A percentile compares a stretch with the other conserved stretches of the same genome.
Conservation (phyloP, 2,888 invertebrate genomes). For the Phlogophora meticulosa region DNA sequence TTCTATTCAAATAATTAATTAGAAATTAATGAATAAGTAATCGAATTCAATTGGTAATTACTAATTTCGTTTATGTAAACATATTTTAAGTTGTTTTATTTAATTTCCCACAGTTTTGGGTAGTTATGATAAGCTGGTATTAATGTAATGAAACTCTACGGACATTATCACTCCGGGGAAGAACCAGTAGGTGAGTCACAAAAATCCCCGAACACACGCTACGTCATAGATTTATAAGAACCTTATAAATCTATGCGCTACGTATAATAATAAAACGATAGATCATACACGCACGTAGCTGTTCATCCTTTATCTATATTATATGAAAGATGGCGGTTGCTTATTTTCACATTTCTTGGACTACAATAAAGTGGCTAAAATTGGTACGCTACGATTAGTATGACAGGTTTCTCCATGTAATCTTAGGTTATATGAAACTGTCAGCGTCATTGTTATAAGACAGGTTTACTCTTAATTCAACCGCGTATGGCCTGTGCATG, state of each 20-base stretch:
- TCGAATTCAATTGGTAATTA: conserved; percentile 27
- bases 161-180: conserved; percentile 72
- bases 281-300: conserved; percentile 6
- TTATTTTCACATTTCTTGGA: conserved; percentile 10
- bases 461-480: not conserved
- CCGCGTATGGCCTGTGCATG: not conserved
- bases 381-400: not conserved
- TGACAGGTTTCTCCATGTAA: too few relatives aligned
- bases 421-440: too few relatives aligned
- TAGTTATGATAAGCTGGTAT: conserved; percentile 58
- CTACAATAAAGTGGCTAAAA: not conserved
- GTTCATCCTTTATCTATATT: conserved; percentile 11
- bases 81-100: conserved; percentile 5
- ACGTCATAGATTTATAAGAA: too few relatives aligned
- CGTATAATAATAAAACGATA: not conserved
- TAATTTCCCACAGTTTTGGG: conserved; percentile 48
- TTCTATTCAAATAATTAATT: conserved; percentile 18
- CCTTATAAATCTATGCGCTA: too few relatives aligned
- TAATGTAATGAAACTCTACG: conserved; percentile 27
- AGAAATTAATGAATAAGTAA: conserved; percentile 6
- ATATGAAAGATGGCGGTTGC: conserved; percentile 20
- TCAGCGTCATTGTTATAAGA: too few relatives aligned
- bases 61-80: not conserved
- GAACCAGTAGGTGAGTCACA: conserved; percentile 78
- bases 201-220: conserved; percentile 74